phyloP scores from a whole-genome alignment of 2,888 invertebrate genomes.

The Drosophila silvestris region DNA sequence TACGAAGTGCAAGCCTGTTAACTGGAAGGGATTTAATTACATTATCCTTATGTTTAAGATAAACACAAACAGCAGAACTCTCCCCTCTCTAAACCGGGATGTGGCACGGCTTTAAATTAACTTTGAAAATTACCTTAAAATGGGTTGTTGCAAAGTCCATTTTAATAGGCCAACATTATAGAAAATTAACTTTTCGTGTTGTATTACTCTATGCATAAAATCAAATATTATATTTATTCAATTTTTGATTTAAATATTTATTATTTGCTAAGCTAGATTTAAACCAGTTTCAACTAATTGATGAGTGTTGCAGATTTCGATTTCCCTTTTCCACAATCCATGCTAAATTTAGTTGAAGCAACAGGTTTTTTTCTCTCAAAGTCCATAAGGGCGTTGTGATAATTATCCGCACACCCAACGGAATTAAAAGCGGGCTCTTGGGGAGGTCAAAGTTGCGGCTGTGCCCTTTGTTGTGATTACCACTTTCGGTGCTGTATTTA shows the following conservation, averaged over 20 bases:
- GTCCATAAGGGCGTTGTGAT: conserved; percentile 14
- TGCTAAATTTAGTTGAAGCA: conserved; percentile 8
- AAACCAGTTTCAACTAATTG: neutral
- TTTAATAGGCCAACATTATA: conserved; percentile 14
- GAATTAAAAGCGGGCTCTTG: conserved; percentile 32
- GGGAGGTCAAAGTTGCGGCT: conserved; percentile 46
- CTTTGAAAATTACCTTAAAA: conserved; percentile 18
- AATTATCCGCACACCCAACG: conserved; percentile 34
- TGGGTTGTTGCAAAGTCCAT: conserved; percentile 6
- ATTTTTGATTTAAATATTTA: neutral
- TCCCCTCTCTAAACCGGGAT: neutral
- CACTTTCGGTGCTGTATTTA: conserved; percentile 77
- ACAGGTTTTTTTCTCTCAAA: conserved; percentile 32
- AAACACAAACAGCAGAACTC: conserved; percentile 71
- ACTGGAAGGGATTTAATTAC: conserved; percentile 80
- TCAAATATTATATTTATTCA: neutral
- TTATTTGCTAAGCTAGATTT: neutral
- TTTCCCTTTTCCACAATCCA: conserved; percentile 19
- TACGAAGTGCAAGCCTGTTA: conserved; percentile 70
- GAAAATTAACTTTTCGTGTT: neutral
- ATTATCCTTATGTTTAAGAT: conserved; percentile 84
- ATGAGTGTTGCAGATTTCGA: neutral
- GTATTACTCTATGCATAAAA: neutral
- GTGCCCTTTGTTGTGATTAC: conserved; percentile 78
- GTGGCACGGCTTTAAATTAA: conserved; percentile 21